Percentiles rank a stretch among this genome's conserved stretches.
These are phyloP conservation scores for Diglossa cyanea DNA, from an alignment of 2,797 vertebrate species.

Conservation along the genomic window DNA sequence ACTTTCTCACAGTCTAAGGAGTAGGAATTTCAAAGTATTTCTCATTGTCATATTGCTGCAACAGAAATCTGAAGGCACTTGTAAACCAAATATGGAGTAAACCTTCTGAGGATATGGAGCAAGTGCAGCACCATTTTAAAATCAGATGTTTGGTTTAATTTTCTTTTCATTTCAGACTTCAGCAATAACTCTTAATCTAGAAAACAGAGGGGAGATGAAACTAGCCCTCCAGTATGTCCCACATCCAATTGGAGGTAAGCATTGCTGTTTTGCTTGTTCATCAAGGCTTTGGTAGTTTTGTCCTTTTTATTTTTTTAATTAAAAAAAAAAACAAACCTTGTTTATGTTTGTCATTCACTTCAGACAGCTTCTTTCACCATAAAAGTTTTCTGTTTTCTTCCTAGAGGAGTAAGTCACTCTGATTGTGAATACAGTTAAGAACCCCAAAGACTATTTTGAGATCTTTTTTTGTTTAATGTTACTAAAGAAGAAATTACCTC, in stretches of 20 bases:
- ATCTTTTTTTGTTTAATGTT: background rate
- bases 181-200: constrained; percentile 57
- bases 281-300: background rate
- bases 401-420: background rate
- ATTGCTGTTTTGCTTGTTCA: background rate
- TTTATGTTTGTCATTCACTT: background rate
- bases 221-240: constrained; percentile 87
- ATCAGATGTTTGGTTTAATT: background rate
- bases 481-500: background rate
- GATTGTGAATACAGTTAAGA: background rate
- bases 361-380: background rate
- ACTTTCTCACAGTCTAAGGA: background rate
- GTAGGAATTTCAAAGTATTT: background rate
- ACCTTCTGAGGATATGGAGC: background rate
- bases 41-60: background rate
- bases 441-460: background rate
- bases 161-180: constrained; percentile 57
- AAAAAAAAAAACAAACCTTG: rapidly evolving
- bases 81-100: background rate
- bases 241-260: constrained; percentile 79
- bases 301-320: background rate
- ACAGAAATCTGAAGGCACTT: background rate
- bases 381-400: background rate
- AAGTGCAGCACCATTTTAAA: background rate
- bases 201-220: constrained; percentile 86